Percentiles rank a stretch among this genome's conserved stretches.
Evolutionary conservation across 2,113 vertebrate species (phyloP).

Genomic region (Melanerpes aurifrons): DNA sequence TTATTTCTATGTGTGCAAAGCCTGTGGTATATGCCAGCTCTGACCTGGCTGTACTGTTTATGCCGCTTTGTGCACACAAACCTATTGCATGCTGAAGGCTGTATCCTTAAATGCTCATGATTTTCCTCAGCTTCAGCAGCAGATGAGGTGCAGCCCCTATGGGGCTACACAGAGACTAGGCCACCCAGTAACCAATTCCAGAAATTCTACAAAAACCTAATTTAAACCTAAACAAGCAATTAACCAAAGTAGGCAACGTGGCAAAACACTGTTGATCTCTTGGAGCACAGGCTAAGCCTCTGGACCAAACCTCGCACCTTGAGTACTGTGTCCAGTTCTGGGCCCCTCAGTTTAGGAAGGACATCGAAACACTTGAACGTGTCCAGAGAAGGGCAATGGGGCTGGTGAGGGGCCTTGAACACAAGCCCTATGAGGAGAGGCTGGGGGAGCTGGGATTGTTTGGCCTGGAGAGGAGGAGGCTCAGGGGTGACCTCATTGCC

Average conservation of each 20-base stretch:
- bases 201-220: not conserved
- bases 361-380: too few relatives aligned
- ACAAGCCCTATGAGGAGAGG: too few relatives aligned
- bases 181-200: not conserved
- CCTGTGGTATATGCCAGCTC: fast-evolving
- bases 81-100: not conserved
- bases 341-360: too few relatives aligned
- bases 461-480: too few relatives aligned
- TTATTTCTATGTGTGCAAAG: not conserved
- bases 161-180: not conserved
- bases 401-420: too few relatives aligned
- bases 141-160: not conserved
- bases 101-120: not conserved
- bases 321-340: too few relatives aligned
- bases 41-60: not conserved
- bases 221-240: not conserved
- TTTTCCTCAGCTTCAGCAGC: not conserved
- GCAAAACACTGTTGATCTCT: not conserved
- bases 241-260: not conserved
- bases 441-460: too few relatives aligned
- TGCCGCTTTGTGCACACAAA: not conserved
- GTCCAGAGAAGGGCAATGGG: too few relatives aligned
- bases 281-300: not conserved
- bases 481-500: too few relatives aligned
- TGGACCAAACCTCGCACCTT: not conserved